These are phyloP conservation scores for Chironomus riparius DNA, from an alignment of 2,888 invertebrate species.

Conservation along the genomic window DNA sequence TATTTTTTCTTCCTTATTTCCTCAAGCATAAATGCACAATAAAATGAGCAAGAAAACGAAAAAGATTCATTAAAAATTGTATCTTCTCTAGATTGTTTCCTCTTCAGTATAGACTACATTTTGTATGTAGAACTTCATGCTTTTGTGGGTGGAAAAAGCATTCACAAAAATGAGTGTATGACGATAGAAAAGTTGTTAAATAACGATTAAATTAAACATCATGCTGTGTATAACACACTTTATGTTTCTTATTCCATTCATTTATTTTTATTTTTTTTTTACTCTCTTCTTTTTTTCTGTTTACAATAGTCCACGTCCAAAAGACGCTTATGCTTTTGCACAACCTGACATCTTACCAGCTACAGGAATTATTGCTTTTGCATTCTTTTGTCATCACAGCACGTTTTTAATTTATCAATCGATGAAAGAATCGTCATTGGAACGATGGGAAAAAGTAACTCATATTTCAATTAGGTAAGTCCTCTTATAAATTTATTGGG, in stretches of 20 bases:
- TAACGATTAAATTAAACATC: neutral
- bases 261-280: neutral
- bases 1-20: no score
- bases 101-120: no score
- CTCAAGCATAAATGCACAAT: no score
- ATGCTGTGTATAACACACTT: neutral
- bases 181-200: neutral
- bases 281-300: neutral
- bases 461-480: conserved; percentile 56
- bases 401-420: conserved; percentile 76
- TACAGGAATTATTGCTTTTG: conserved; percentile 77
- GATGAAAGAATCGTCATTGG: conserved; percentile 62
- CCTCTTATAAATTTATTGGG: no score
- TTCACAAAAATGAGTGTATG: neutral
- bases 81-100: no score
- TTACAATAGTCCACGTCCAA: conserved; percentile 48
- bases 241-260: neutral
- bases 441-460: conserved; percentile 71
- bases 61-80: no score
- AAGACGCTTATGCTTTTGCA: conserved; percentile 61
- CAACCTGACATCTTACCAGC: conserved; percentile 66
- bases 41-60: no score
- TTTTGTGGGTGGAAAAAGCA: neutral
- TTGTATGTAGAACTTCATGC: neutral
- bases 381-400: conserved; percentile 88